Conservation (phyloP, 1,140 invertebrate species). For the Rhagoletis pomonella region DNA sequence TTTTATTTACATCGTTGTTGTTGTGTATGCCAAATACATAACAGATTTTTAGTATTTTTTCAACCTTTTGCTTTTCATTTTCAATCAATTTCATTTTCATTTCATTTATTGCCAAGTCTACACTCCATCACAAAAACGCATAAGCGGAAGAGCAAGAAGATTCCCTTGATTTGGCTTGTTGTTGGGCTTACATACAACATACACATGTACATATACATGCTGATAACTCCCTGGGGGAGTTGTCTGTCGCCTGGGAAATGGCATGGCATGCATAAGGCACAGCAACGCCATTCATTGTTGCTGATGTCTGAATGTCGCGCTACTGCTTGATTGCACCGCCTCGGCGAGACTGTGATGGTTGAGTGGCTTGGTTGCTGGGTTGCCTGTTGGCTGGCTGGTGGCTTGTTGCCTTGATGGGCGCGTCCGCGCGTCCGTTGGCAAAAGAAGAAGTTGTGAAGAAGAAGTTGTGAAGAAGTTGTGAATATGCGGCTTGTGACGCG, state of each 20-base stretch:
- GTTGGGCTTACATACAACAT: neutral
- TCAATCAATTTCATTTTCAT: conserved; percentile 46
- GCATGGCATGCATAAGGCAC: too few species aligned
- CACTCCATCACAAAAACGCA: neutral
- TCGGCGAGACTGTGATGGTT: neutral
- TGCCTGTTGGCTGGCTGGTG: neutral
- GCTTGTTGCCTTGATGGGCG: neutral
- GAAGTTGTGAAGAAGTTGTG: neutral
- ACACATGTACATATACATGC: too few species aligned
- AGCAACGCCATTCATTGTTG: neutral
- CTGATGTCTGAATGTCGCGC: neutral
- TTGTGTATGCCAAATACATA: too few species aligned
- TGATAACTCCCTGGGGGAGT: conserved; percentile 29
- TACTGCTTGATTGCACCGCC: neutral
- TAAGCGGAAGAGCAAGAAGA: neutral
- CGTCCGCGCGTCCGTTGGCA: neutral
- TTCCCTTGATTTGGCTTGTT: conserved; percentile 32
- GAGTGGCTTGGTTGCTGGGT: neutral
- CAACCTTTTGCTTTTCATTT: conserved; percentile 17
- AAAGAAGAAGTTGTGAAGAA: neutral
- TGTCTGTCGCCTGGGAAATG: neutral
- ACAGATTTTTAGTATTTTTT: neutral
- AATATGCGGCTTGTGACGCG: neutral
- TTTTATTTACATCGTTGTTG: neutral
- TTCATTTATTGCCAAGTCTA: conserved; percentile 22